Evolutionary conservation across 2,113 vertebrate species (phyloP).

Genomic region (Phoenicopterus ruber): DNA sequence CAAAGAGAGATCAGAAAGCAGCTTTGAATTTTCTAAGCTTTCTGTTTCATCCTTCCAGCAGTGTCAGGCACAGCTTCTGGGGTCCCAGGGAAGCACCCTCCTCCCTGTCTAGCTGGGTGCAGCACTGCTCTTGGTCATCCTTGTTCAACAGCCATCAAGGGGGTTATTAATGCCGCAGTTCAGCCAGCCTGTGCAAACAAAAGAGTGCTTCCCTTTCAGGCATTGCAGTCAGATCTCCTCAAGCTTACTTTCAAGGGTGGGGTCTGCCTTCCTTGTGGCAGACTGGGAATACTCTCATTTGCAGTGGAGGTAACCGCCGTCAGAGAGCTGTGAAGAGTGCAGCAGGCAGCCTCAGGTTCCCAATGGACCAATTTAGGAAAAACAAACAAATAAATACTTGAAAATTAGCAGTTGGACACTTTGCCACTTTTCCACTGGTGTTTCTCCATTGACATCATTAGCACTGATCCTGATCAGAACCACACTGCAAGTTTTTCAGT

Average conservation of each 20-base stretch:
- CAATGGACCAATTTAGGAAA: neutral
- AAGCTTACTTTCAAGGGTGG: neutral
- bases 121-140: neutral
- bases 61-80: neutral
- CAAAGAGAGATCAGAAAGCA: neutral
- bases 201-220: neutral
- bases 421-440: neutral
- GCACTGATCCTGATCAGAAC: neutral
- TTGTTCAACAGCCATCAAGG: neutral
- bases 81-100: neutral
- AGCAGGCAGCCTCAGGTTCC: neutral
- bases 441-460: neutral
- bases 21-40: neutral
- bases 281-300: neutral
- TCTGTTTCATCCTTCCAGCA: neutral
- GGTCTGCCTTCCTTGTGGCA: neutral
- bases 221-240: neutral
- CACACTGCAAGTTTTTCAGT: neutral
- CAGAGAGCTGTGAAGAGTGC: neutral
- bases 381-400: neutral
- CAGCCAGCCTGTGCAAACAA: neutral
- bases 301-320: accelerated
- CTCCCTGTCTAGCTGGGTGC: neutral
- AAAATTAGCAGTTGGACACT: neutral
- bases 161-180: neutral